These are phyloP conservation scores for Myiozetetes cayanensis DNA, from an alignment of 2,113 vertebrate genomes.

Conservation along the genomic window DNA sequence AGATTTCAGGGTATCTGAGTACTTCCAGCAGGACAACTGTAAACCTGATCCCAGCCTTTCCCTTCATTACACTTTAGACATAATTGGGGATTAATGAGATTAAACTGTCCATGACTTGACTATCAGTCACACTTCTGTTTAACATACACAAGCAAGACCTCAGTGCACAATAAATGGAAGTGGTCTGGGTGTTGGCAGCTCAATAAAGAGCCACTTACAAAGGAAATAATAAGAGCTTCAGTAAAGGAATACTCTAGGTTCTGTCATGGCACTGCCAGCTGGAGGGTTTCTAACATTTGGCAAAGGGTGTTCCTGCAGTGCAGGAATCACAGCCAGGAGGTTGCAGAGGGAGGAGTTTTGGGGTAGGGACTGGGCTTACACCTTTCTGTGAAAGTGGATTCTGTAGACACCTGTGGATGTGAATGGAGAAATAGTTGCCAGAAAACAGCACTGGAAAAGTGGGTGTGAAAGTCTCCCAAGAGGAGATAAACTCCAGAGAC, in stretches of 20 bases:
- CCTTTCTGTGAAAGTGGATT: neutral
- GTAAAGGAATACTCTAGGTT: neutral
- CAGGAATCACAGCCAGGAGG: neutral
- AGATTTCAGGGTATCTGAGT: neutral
- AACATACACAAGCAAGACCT: neutral
- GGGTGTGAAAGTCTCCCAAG: neutral
- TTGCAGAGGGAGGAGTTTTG: neutral
- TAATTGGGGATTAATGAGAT: neutral
- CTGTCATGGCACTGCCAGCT: neutral
- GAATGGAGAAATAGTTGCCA: neutral
- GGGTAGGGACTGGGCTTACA: neutral
- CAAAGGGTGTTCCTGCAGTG: neutral
- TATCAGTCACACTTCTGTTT: neutral
- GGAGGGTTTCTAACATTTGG: neutral
- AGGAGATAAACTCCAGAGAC: neutral
- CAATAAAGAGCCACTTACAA: neutral
- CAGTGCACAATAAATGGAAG: neutral
- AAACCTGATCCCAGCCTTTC: neutral
- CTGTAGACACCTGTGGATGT: neutral
- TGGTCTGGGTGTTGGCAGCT: neutral
- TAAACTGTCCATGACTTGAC: neutral
- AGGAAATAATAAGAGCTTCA: too few relatives aligned
- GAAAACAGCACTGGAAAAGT: neutral
- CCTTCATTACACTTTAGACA: neutral
- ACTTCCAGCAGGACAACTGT: neutral